These are phyloP conservation scores for Achroia grisella DNA, from an alignment of 1,140 invertebrate genomes.

Conservation along the genomic window DNA sequence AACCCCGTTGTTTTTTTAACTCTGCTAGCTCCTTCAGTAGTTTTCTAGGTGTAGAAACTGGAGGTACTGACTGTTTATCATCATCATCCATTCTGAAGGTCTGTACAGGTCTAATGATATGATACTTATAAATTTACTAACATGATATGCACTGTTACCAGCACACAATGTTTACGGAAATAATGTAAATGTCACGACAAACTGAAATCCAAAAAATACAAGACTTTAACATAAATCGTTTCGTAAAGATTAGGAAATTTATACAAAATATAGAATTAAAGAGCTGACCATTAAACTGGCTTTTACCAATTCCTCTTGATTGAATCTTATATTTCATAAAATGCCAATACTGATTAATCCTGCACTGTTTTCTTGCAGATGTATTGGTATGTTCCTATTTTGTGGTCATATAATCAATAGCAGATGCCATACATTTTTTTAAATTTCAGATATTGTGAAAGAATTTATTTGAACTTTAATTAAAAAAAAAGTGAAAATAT, in stretches of 20 bases:
- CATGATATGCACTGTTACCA: background rate
- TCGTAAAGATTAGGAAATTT: background rate
- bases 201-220: background rate
- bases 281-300: background rate
- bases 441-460: no score
- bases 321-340: no score
- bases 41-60: background rate
- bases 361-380: no score
- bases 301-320: no score
- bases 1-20: constrained; percentile 10
- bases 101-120: background rate
- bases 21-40: constrained; percentile 2
- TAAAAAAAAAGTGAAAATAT: no score
- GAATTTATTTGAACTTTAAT: no score
- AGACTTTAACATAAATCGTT: background rate
- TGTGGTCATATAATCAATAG: no score
- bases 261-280: background rate
- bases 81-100: background rate
- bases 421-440: no score
- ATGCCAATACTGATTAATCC: no score
- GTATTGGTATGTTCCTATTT: no score
- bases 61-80: background rate
- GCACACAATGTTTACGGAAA: no score
- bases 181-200: background rate
- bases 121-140: background rate